Conservation (phyloP, 2,113 vertebrate species). For the Pristiophorus japonicus region DNA sequence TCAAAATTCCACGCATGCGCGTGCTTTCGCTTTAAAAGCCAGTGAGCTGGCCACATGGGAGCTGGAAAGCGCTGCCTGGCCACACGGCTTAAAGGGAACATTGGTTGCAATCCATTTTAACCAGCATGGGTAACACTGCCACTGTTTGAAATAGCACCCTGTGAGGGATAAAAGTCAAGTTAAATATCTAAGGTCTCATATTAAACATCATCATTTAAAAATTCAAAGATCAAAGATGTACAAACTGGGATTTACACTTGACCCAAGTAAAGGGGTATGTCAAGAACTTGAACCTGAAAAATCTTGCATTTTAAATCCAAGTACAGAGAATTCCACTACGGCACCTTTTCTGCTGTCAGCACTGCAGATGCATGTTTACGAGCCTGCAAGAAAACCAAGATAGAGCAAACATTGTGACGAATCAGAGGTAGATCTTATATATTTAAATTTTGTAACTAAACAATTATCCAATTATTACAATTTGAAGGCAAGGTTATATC, state of each 20-base stretch:
- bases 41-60: too few species aligned
- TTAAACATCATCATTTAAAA: not conserved
- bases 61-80: too few species aligned
- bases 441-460: not conserved
- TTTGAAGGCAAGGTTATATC: too few species aligned
- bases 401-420: not conserved
- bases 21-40: too few species aligned
- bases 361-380: constrained; percentile 64
- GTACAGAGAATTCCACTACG: not conserved
- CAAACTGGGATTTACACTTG: not conserved
- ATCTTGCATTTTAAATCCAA: not conserved
- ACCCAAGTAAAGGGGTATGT: not conserved
- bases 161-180: not conserved
- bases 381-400: constrained; percentile 53
- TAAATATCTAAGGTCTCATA: not conserved
- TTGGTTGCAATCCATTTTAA: too few species aligned
- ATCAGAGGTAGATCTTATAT: not conserved
- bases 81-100: too few species aligned
- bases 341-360: constrained; percentile 62
- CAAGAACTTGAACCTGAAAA: not conserved
- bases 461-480: not conserved
- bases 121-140: too few species aligned
- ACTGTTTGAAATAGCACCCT: not conserved
- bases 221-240: not conserved
- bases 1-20: too few species aligned